These are phyloP conservation scores for Hypocryptadius cinnamomeus DNA, from an alignment of 2,113 vertebrate species.

Conservation along the genomic window DNA sequence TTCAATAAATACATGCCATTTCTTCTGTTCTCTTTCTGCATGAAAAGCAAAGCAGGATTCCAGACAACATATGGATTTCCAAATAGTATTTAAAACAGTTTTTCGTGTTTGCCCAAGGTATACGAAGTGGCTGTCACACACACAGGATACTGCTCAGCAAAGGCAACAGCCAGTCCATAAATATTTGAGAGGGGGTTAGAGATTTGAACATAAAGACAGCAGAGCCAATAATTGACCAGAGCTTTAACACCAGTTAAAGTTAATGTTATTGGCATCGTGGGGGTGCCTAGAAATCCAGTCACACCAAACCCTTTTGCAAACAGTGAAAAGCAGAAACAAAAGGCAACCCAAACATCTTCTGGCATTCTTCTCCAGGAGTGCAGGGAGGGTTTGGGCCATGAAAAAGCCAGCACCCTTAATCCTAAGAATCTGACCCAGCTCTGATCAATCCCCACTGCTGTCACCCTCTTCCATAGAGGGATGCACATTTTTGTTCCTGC, in stretches of 20 bases:
- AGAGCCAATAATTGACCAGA: neutral
- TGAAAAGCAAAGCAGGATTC: neutral
- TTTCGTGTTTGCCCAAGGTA: neutral
- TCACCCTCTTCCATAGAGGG: neutral
- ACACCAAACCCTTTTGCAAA: neutral
- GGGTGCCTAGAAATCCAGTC: neutral
- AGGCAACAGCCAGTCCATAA: neutral
- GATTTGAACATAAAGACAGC: neutral
- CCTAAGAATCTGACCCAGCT: neutral
- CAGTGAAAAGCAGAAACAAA: neutral
- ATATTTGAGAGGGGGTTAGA: neutral
- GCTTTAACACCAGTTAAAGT: neutral
- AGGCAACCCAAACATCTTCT: neutral
- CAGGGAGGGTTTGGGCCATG: neutral
- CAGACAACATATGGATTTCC: conserved; percentile 30
- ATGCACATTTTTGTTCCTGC: neutral
- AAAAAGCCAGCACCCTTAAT: neutral
- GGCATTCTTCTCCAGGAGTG: neutral
- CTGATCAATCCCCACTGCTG: neutral
- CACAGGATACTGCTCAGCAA: neutral
- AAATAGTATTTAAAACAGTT: neutral
- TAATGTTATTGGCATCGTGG: neutral
- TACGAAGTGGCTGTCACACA: neutral
- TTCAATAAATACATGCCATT: conserved; percentile 39
- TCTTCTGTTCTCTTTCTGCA: conserved; percentile 20